These are phyloP conservation scores for Vulpes vulpes DNA, from an alignment of 2,113 vertebrate species.

Conservation along the genomic window DNA sequence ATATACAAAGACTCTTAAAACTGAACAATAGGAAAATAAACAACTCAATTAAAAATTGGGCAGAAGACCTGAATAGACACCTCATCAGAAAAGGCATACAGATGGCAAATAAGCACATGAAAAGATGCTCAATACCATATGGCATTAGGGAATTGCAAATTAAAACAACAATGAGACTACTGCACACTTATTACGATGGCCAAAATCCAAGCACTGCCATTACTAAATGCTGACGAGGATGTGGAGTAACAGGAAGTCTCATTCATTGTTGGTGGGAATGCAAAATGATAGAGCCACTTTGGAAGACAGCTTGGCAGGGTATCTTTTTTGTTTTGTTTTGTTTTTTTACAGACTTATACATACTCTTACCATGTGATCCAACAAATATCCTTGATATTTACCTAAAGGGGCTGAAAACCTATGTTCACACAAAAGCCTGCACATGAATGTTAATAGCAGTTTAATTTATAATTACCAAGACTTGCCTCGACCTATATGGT, in stretches of 20 bases:
- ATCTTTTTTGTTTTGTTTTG: neutral
- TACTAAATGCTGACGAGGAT: neutral
- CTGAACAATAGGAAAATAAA: neutral
- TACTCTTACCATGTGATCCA: neutral
- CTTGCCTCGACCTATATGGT: neutral
- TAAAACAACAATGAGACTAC: neutral
- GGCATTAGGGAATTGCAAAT: neutral
- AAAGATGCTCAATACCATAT: neutral
- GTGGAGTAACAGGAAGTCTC: neutral
- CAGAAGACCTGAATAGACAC: neutral
- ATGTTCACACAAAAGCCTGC: neutral
- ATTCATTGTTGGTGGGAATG: neutral
- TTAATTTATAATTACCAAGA: constrained; percentile 1
- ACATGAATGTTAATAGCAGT: neutral
- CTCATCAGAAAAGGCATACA: neutral
- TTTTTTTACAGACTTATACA: neutral
- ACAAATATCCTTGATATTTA: neutral
- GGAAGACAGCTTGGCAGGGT: neutral
- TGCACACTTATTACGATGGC: neutral
- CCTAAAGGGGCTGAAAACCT: neutral
- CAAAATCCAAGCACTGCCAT: neutral
- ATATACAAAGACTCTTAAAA: neutral
- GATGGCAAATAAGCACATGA: neutral
- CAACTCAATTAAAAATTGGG: neutral
- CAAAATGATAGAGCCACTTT: neutral